Base-by-base conservation (phyloP, 2,888 invertebrate genomes). In the Clanis bilineata region DNA sequence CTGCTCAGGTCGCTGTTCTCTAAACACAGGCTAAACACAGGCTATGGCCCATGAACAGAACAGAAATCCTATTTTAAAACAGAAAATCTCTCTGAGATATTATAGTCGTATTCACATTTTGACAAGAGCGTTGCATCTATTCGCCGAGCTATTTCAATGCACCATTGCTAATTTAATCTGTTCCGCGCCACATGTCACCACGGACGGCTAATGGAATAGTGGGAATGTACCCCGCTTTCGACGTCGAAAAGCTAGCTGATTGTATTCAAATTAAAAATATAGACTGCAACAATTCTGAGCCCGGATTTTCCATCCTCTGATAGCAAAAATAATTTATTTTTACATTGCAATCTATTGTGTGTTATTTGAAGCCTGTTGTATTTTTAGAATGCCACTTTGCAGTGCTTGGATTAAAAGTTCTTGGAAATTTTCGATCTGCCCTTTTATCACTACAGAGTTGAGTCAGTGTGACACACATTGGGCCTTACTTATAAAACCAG, bases 141-240 rank as follows among this genome's bases (percentile, higher is more conserved):
- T 57, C 54, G 10, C 32, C 32, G 32, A 18, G 69, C 60, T 63
- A 64, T 62, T 71, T 69, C 66, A 63, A 64, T 54, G 61, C 58
- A 63, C 62, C 71, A 63, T 66, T 64, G 63, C 64, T 70, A 71
- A 70, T 70, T 66, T 71, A 70, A 70, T 69, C 69, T 62, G 63
- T 56, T 71, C 63, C 57, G 57, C 59, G 32, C 51, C 32, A 63
- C 60, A 69, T 62, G 61, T 58, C 66, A 68, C 60, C 55, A 58
- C 57, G 15, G 62, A 39, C 47, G 57, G 32, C n/a, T 22, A 66
- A 71, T 66, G 62, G 60, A 28, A 62, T 41, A 36, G 10, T 18
- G 18, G 18, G 18, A 18, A 18, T 57, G 62, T 58, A 41, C 62
- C 57, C 54, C 45, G 41, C 22, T 59, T 51, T 18, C 45, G 9